Conservation (phyloP, 2,797 vertebrate species). For the Clarias laeviceps region DNA sequence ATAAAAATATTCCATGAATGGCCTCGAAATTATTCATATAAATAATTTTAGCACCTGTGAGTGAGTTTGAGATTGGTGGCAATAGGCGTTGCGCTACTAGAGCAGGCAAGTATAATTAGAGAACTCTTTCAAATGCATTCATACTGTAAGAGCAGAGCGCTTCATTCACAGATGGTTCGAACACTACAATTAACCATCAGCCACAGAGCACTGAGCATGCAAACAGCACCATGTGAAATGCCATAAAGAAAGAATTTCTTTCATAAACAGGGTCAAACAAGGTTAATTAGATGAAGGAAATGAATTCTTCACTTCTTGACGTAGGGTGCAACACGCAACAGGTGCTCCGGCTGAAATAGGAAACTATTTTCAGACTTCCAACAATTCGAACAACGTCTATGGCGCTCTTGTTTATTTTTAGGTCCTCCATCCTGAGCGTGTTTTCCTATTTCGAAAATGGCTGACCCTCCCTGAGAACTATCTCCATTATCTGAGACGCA, state of each 20-base stretch:
- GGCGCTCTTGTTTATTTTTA: constrained; percentile 68
- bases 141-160: constrained; percentile 37
- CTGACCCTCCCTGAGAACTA: constrained; percentile 61
- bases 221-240: constrained; percentile 5
- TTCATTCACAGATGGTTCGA: constrained; percentile 29
- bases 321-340: neutral
- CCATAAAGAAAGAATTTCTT: neutral
- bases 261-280: neutral
- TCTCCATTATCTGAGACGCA: constrained; percentile 60
- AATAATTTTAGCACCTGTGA: neutral
- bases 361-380: constrained; percentile 64
- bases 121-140: constrained; percentile 45
- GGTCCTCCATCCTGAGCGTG: constrained; percentile 64
- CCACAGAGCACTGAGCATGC: neutral
- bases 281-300: neutral
- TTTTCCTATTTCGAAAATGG: constrained; percentile 65
- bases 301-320: neutral
- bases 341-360: neutral
- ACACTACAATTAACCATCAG: constrained; percentile 29
- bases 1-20: neutral
- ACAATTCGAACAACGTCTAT: constrained; percentile 62
- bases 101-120: constrained; percentile 42
- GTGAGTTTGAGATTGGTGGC: neutral
- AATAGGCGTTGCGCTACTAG: neutral
- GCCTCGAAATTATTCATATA: neutral